Evolutionary conservation across 2,888 invertebrate species (phyloP), one percentile per base, ranked within the genome.

Genomic region (Apomyelois bistriatella): DNA sequence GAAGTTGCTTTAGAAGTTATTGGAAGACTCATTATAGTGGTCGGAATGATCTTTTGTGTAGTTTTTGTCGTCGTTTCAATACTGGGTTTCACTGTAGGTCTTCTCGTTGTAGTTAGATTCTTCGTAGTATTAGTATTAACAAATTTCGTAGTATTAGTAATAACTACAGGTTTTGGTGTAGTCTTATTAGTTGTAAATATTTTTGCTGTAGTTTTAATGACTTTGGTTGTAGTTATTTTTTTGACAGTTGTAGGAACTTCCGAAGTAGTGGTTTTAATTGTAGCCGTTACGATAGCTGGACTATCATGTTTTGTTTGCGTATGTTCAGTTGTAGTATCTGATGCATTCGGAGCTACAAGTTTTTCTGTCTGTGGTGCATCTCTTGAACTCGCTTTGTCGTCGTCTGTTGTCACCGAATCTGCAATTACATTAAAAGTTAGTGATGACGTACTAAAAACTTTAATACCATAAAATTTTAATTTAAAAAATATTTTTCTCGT

Each of bases 381-480:
- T 41, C 22, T 54, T 12, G 60, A 43, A 36, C 36, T 40, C 4
- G 56, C 55, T 53, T 53, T 38, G 17, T 58, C 48, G 16, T 59
- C 54, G 38, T 67, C 62, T 16, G 62, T 58, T 32, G 53, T 58
- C 3, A 59, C 49, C 1, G 55, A 17, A 57, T 65, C 71, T 71
- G 59, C 28, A 57, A 54, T 36, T 41, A 38, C 30, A 46, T 47
- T 30, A 13, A 15, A 15, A 22, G 22, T 22, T 22, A 22, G 22
- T 22, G 22, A 5, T 22, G 22, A 3, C 22, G 5, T 22, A 22
- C 5, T 22, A 22, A n/a, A n/a, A n/a, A 22, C 5, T 22, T 22
- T 5, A 22, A 22, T 22, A 3, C 5, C 5, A 22, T 2, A 22
- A 22, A 22, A 22, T 22, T 22, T 2, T 22, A 22, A 22, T 3